Conservation (phyloP, 2,113 vertebrate species). For the Phalacrocorax pelagicus region DNA sequence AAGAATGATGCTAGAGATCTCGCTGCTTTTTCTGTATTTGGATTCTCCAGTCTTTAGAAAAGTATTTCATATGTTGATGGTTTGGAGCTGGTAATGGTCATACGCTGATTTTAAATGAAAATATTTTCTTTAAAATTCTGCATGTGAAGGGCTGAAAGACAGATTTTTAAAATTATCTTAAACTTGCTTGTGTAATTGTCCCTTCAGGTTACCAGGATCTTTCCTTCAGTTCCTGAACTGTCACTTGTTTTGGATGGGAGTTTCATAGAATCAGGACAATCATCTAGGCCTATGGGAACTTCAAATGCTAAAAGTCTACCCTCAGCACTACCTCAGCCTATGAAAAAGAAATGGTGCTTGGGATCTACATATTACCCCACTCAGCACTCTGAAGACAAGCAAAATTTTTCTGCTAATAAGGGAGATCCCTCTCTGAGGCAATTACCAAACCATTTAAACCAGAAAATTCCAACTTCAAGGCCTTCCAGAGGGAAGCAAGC, state of each 20-base stretch:
- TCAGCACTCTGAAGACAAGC: slow-evolving; percentile 22
- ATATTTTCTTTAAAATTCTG: background rate
- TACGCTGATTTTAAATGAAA: background rate
- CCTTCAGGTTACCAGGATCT: slow-evolving; percentile 78
- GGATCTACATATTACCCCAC: background rate
- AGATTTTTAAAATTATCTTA: background rate
- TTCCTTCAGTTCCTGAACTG: slow-evolving; percentile 94
- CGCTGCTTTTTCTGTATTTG: background rate
- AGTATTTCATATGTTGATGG: background rate
- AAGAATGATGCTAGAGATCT: background rate
- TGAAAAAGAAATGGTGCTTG: background rate
- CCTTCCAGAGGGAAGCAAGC: slow-evolving; percentile 46
- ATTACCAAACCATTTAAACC: slow-evolving; percentile 37
- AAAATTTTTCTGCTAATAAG: slow-evolving; percentile 3
- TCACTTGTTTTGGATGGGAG: slow-evolving; percentile 88
- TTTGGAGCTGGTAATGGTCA: background rate
- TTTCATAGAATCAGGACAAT: slow-evolving; percentile 63
- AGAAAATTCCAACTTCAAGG: slow-evolving; percentile 3
- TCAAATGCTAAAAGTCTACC: slow-evolving; percentile 20
- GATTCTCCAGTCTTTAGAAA: background rate
- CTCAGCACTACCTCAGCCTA: slow-evolving; percentile 5
- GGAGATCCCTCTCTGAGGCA: slow-evolving; percentile 60
- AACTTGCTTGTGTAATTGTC: background rate
- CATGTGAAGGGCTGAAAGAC: background rate
- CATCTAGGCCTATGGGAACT: slow-evolving; percentile 5